Conservation (phyloP, 2,113 vertebrate species). For the Picathartes gymnocephalus region DNA sequence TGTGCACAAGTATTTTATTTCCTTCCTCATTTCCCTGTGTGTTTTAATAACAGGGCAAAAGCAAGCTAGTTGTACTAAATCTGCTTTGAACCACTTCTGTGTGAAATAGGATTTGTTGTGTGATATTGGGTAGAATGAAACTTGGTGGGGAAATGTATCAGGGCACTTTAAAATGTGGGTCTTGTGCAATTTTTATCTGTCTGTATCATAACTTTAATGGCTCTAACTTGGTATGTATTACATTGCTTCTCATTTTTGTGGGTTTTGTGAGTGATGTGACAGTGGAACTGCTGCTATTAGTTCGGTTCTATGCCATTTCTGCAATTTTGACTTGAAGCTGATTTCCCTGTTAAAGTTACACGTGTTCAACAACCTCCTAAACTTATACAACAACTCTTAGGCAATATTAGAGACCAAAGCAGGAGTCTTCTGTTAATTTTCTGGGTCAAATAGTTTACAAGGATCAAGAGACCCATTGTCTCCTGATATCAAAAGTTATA, state of each 20-base stretch:
- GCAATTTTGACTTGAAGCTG: background rate
- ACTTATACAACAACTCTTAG: background rate
- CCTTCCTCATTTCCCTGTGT: background rate
- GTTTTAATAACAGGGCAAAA: background rate
- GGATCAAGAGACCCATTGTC: background rate
- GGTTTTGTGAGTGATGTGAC: background rate
- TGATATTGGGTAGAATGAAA: background rate
- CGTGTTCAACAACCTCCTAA: background rate
- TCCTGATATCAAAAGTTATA: background rate
- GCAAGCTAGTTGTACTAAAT: background rate
- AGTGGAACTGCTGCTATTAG: fast-evolving
- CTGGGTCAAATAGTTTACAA: background rate
- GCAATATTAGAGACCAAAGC: background rate
- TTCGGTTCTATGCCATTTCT: background rate
- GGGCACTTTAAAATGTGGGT: background rate
- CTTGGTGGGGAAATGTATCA: background rate
- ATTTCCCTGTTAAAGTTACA: background rate
- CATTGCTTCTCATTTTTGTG: background rate
- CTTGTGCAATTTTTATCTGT: background rate
- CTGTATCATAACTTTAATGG: background rate
- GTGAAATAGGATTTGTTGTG: background rate
- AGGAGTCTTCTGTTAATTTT: background rate
- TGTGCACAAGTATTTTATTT: background rate
- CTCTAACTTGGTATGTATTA: background rate
- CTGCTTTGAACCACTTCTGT: background rate